A percentile compares a stretch with the other conserved stretches of the same genome.
phyloP scores from a whole-genome alignment of 2,113 vertebrate genomes.

The Protobothrops mucrosquamatus region DNA sequence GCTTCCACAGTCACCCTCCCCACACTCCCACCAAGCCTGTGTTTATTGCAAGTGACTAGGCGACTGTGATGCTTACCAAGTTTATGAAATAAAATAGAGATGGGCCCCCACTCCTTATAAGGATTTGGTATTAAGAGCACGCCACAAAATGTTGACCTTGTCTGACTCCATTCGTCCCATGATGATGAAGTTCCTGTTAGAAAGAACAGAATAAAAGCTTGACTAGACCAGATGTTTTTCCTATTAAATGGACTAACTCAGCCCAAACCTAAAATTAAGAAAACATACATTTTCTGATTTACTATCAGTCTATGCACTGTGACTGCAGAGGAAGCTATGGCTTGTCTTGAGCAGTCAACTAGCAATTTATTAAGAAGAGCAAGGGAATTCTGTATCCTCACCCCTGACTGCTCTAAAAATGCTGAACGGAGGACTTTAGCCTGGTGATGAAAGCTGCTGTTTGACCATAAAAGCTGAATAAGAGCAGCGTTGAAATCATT shows the following conservation, averaged over 20 bases:
- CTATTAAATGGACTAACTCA: slow-evolving; percentile 70
- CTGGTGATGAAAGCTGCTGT: slow-evolving; percentile 66
- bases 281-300: slow-evolving; percentile 74
- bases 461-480: slow-evolving; percentile 49
- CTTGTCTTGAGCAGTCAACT: slow-evolving; percentile 45
- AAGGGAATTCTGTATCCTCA: slow-evolving; percentile 56
- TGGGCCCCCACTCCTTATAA: slow-evolving; percentile 49
- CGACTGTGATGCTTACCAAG: slow-evolving; percentile 49
- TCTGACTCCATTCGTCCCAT: slow-evolving; percentile 67
- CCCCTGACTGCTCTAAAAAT: slow-evolving; percentile 73
- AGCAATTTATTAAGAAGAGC: slow-evolving; percentile 63
- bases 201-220: slow-evolving; percentile 72
- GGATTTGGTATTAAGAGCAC: slow-evolving; percentile 29
- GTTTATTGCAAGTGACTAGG: slow-evolving; percentile 54
- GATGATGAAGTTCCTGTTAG: slow-evolving; percentile 65
- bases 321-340: slow-evolving; percentile 53
- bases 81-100: slow-evolving; percentile 46
- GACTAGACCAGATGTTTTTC: slow-evolving; percentile 75
- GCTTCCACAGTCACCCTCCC: slow-evolving; percentile 9
- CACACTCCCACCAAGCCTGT: slow-evolving; percentile 22
- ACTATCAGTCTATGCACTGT: slow-evolving; percentile 64
- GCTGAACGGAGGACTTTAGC: slow-evolving; percentile 62
- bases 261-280: slow-evolving; percentile 71
- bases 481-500: slow-evolving; percentile 59
- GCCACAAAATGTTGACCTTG: slow-evolving; percentile 58